phyloP scores from a whole-genome alignment of 1,140 invertebrate genomes.

The Brachionus calyciflorus region DNA sequence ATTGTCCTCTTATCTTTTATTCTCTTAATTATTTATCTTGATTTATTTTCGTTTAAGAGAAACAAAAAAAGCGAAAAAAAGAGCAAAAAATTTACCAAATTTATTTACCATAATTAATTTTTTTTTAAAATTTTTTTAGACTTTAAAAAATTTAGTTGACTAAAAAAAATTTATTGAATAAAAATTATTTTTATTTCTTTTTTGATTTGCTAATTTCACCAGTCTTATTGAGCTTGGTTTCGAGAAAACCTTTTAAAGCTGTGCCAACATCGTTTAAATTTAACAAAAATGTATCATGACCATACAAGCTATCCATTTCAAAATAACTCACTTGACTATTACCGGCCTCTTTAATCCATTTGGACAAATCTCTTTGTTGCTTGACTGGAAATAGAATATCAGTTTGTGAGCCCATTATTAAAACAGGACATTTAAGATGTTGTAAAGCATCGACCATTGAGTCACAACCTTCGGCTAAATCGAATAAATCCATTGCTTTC shows the following conservation, averaged over 20 bases:
- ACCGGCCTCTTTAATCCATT: slow-evolving; percentile 53
- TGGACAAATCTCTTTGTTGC: slow-evolving; percentile 57
- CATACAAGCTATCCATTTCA: slow-evolving; percentile 59
- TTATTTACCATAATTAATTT: too few species aligned
- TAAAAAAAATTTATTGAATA: slow-evolving; percentile 2
- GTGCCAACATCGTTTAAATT: slow-evolving; percentile 59
- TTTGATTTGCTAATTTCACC: slow-evolving; percentile 26
- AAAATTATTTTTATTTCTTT: background rate
- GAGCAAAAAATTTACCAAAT: too few species aligned
- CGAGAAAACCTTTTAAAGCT: slow-evolving; percentile 53
- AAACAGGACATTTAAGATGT: slow-evolving; percentile 53
- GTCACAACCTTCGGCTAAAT: slow-evolving; percentile 53
- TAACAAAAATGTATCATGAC: slow-evolving; percentile 61
- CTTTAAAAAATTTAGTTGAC: too few species aligned
- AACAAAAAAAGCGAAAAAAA: too few species aligned
- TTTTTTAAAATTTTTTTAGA: too few species aligned
- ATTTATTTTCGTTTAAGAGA: too few species aligned
- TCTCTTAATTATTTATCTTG: too few species aligned
- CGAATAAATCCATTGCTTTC: slow-evolving; percentile 62
- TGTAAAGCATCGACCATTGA: slow-evolving; percentile 52
- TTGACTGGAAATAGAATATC: slow-evolving; percentile 60
- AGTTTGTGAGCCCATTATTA: slow-evolving; percentile 59
- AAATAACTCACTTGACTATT: slow-evolving; percentile 58
- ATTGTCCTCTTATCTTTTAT: too few species aligned
- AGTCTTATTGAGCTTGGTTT: slow-evolving; percentile 9